These are phyloP conservation scores for Ophion obscuratus DNA, from an alignment of 2,888 invertebrate species.

Conservation along the genomic window DNA sequence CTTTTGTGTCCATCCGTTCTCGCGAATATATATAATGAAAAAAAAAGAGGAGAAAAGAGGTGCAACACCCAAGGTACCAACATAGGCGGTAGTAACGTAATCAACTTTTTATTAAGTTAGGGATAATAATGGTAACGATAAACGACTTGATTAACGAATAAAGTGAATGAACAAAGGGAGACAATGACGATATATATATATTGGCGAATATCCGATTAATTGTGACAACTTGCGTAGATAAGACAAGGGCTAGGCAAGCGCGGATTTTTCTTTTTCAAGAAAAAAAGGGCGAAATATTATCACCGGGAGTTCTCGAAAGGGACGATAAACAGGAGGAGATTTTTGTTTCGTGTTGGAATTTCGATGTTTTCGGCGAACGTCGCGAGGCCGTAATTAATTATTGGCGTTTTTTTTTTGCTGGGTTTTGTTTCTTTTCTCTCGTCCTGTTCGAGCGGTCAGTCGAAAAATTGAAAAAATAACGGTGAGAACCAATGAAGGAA, in stretches of 20 bases:
- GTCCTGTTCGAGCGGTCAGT: slow-evolving; percentile 6
- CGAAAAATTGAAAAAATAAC: slow-evolving; percentile 18
- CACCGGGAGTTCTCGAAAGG: background rate
- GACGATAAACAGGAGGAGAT: background rate
- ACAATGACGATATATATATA: slow-evolving; percentile 31
- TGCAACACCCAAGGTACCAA: slow-evolving; percentile 50
- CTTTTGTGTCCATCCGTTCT: slow-evolving; percentile 18
- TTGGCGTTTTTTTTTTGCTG: background rate
- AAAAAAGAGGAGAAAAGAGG: slow-evolving; percentile 19
- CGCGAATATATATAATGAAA: slow-evolving; percentile 23
- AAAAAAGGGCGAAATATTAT: slow-evolving; percentile 17
- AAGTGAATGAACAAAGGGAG: slow-evolving; percentile 30
- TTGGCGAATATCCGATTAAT: slow-evolving; percentile 19
- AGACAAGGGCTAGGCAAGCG: background rate
- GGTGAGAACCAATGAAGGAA: slow-evolving; percentile 15
- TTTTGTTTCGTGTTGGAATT: slow-evolving; percentile 5
- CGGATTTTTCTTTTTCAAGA: background rate
- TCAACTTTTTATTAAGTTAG: slow-evolving; percentile 78
- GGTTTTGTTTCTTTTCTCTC: slow-evolving; percentile 4
- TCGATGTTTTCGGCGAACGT: slow-evolving; percentile 24
- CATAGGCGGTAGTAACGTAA: slow-evolving; percentile 72
- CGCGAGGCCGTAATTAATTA: background rate
- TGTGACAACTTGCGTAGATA: background rate
- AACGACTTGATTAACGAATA: slow-evolving; percentile 29
- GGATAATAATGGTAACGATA: slow-evolving; percentile 65